Evolutionary conservation across 2,113 vertebrate species (phyloP), one percentile per base, ranked within the genome.

Genomic region (Pachyramphus minor): DNA sequence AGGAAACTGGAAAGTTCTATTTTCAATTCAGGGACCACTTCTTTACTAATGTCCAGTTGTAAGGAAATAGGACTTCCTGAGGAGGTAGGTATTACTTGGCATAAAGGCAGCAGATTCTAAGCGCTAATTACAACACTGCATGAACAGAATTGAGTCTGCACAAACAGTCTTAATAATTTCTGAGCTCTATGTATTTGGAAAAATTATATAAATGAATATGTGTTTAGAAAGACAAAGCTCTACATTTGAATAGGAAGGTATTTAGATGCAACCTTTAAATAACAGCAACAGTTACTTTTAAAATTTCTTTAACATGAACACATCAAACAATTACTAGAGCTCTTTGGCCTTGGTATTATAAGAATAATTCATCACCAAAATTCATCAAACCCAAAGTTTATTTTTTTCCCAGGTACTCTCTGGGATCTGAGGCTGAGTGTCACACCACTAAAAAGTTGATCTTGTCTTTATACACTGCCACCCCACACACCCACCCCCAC

Each of bases 401-500:
- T 67, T 71, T 89, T 58, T 73, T 31, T 41, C 9, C 12, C 30
- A 39, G 18, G 30, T 56, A 56, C 23, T 5, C 31, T 83, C 35
- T 67, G 2, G 0, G 39, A 73, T 49, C 41, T 83, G 63, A 58
- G 41, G 19, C 27, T 23, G 4, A 28, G n/a, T 27, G 30, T 27
- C 35, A 59, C 7, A 50, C 4, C 19, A 22, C n/a, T 62, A 37
- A 69, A 66, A 64, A 53, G 12, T 4, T 11, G 24, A 71, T 33
- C 45, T 87, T 75, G 12, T 31, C 44, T 89, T 41, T 60, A 56
- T 7, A 44, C 5, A 5, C n/a, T 68, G 33, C 44, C 11, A 18
- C 2, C 11, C 11, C 2, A 2, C 44, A 27, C 33, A 28, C n/a
- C 30, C 17, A 10, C 2, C 20, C 18, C 2, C 16, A 5, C 13